These are phyloP conservation scores for Mirounga angustirostris DNA, from an alignment of 2,113 vertebrate genomes.

Conservation along the genomic window DNA sequence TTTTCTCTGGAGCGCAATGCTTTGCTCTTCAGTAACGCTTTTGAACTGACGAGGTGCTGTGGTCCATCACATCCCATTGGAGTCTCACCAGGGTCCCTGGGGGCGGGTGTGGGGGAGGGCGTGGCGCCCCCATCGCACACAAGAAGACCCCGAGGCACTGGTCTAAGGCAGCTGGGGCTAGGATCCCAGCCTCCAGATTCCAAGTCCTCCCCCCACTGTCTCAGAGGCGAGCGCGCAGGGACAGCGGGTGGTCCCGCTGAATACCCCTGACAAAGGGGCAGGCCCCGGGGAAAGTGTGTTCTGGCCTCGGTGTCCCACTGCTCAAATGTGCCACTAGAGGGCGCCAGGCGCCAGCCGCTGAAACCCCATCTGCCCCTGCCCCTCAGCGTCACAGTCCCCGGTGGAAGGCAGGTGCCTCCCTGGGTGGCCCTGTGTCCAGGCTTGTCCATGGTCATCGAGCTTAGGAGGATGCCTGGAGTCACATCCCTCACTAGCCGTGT, in stretches of 20 bases:
- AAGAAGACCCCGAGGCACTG: neutral
- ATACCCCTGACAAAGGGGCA: neutral
- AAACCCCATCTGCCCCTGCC: neutral
- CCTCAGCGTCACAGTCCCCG: no score
- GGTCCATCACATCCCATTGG: neutral
- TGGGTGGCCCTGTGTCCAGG: neutral
- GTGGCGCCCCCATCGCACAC: neutral
- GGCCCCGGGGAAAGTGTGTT: fast-evolving
- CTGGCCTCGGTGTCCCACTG: fast-evolving
- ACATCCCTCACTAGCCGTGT: neutral
- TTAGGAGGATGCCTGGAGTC: neutral
- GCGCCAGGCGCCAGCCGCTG: neutral
- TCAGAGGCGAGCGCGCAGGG: neutral
- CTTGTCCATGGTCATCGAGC: neutral
- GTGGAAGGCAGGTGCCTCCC: neutral
- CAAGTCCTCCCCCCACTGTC: neutral
- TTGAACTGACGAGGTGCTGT: neutral
- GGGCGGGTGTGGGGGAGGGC: neutral
- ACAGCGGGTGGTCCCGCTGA: neutral
- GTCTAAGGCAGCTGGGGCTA: neutral
- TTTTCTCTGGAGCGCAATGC: neutral
- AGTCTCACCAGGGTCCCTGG: neutral
- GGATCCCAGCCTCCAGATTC: neutral
- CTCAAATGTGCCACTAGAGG: neutral
- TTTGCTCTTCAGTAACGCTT: neutral